Percentiles rank a stretch among this genome's conserved stretches.
phyloP scores from a whole-genome alignment of 2,888 invertebrate species.

The Platyscelio sp. region DNA sequence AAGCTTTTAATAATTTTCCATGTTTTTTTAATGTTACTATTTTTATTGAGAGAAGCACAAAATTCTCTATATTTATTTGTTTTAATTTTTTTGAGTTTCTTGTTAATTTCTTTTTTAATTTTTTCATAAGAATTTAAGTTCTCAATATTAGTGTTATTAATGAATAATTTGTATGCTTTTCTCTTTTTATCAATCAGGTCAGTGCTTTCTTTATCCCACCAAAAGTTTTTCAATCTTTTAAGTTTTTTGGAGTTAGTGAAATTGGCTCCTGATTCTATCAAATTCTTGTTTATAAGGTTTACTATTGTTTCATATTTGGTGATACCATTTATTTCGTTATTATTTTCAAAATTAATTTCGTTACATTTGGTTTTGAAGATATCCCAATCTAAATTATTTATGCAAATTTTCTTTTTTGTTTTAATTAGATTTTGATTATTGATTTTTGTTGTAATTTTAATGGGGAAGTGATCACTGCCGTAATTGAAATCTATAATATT shows the following conservation, averaged over 20 bases:
- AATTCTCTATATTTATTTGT: not conserved
- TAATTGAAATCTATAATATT: not conserved
- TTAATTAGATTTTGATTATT: not conserved
- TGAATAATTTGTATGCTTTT: not conserved
- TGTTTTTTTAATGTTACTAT: not conserved
- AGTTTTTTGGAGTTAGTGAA: too few relatives aligned
- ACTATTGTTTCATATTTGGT: too few relatives aligned
- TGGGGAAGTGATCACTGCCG: slow-evolving; percentile 13
- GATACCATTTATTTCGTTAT: too few relatives aligned
- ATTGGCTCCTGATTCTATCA: too few relatives aligned
- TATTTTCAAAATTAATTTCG: too few relatives aligned
- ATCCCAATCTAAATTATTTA: slow-evolving; percentile 5
- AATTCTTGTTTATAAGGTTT: too few relatives aligned
- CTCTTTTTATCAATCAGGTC: too few relatives aligned
- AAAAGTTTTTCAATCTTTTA: too few relatives aligned
- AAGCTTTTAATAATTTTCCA: slow-evolving; percentile 11
- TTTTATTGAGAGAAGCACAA: not conserved
- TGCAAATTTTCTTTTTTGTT: not conserved
- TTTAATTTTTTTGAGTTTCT: slow-evolving; percentile 4
- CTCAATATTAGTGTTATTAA: not conserved
- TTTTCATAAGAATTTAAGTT: not conserved
- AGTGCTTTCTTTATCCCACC: too few relatives aligned
- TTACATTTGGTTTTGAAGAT: too few relatives aligned
- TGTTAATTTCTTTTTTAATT: not conserved
- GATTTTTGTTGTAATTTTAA: not conserved